These are phyloP conservation scores for Eupeodes luniger DNA, from an alignment of 2,888 invertebrate species.

Conservation along the genomic window DNA sequence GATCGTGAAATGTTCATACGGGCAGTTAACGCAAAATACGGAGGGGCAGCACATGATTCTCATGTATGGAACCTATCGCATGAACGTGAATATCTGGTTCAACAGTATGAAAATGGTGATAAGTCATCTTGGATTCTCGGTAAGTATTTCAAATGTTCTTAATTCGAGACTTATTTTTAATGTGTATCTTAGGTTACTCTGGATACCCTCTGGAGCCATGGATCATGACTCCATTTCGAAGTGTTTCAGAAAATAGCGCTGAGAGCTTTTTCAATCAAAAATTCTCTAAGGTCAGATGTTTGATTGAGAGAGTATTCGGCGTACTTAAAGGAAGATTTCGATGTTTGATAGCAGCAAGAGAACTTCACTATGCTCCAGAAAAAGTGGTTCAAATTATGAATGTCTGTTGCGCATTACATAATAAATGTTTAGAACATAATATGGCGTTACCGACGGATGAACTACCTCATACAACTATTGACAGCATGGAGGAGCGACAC, in stretches of 20 bases:
- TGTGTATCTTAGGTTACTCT: slow-evolving; percentile 9
- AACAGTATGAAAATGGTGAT: neutral
- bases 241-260: neutral
- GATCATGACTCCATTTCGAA: slow-evolving; percentile 1
- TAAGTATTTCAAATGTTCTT: neutral
- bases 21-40: neutral
- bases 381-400: slow-evolving; percentile 8
- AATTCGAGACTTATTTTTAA: neutral
- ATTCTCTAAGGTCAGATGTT: slow-evolving; percentile 1
- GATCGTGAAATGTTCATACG: neutral
- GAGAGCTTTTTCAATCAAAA: neutral
- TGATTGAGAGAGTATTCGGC: slow-evolving; percentile 18
- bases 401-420: neutral
- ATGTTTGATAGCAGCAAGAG: neutral
- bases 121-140: slow-evolving; percentile 8
- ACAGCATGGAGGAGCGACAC: neutral
- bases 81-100: neutral
- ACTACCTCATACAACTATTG: neutral
- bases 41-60: neutral
- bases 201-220: slow-evolving; percentile 21
- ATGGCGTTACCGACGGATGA: neutral
- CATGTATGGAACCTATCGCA: slow-evolving; percentile 23
- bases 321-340: neutral
- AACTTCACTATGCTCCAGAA: neutral
- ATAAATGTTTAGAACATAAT: neutral